Evolutionary conservation across 1,140 invertebrate genomes (phyloP).

Genomic region (Diabrotica undecimpunctata): DNA sequence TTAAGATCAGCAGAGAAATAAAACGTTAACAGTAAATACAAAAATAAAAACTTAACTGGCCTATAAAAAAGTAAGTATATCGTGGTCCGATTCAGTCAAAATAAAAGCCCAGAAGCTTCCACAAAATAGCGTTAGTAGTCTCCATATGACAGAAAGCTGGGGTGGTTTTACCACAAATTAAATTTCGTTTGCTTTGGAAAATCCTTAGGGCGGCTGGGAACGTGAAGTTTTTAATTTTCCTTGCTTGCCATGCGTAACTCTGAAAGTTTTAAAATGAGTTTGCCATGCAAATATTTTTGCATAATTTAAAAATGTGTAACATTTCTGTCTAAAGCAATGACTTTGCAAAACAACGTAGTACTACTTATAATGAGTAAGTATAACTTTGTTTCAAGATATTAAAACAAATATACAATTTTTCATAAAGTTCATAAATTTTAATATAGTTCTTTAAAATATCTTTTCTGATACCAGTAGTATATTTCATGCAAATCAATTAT

Average conservation of each 20-base stretch:
- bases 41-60: background rate
- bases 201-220: background rate
- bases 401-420: no score
- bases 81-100: slow-evolving; percentile 5
- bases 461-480: no score
- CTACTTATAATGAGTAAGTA: no score
- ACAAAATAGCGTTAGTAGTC: slow-evolving; percentile 9
- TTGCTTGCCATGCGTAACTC: background rate
- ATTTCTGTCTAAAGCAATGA: no score
- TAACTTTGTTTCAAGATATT: no score
- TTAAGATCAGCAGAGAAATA: no score
- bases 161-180: slow-evolving; percentile 4
- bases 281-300: background rate
- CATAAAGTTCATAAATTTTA: no score
- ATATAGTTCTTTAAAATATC: no score
- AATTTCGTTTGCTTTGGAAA: slow-evolving; percentile 2
- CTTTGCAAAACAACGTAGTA: no score
- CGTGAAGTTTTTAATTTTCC: background rate
- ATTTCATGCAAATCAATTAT: no score
- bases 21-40: no score
- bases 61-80: background rate
- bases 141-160: slow-evolving; percentile 8
- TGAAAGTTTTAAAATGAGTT: background rate
- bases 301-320: background rate
- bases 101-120: slow-evolving; percentile 5